Conservation (phyloP, 2,797 vertebrate genomes). For the Poecilia wingei region DNA sequence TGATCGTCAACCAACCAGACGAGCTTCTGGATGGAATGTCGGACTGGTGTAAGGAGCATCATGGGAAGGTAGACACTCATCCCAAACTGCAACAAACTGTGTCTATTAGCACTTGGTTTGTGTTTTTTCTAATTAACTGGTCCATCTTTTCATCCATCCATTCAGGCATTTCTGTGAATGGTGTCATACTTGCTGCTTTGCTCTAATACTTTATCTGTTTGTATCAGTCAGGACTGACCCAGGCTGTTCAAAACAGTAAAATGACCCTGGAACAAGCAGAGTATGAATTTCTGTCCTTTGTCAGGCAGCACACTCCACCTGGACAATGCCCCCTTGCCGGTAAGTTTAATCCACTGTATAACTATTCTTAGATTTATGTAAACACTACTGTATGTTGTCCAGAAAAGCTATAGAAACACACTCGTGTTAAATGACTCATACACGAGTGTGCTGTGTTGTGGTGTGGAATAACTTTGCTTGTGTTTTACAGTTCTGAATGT, state of each 20-base stretch:
- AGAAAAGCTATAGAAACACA: not conserved
- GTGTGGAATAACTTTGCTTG: not conserved
- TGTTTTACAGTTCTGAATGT: not conserved
- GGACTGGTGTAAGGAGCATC: constrained; percentile 96
- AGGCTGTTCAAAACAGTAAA: constrained; percentile 91
- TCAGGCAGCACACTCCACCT: constrained; percentile 92
- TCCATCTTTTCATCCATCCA: not conserved
- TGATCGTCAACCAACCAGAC: constrained; percentile 93
- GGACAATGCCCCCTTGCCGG: constrained; percentile 95
- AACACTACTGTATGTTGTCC: not conserved
- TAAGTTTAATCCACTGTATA: constrained; percentile 57
- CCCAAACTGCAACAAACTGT: not conserved
- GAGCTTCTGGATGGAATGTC: constrained; percentile 93
- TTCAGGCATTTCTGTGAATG: not conserved
- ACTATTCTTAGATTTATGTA: not conserved
- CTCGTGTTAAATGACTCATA: no score
- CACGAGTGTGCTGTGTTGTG: not conserved
- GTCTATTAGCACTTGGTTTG: not conserved
- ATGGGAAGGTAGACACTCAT: constrained; percentile 86
- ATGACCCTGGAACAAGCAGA: constrained; percentile 90
- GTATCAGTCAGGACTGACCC: constrained; percentile 93
- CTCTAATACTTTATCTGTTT: not conserved
- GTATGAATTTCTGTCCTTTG: constrained; percentile 94
- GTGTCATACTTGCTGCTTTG: not conserved
- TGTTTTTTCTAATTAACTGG: not conserved